Base-by-base conservation (phyloP, 2,888 invertebrate species). In the Dugesia japonica region DNA sequence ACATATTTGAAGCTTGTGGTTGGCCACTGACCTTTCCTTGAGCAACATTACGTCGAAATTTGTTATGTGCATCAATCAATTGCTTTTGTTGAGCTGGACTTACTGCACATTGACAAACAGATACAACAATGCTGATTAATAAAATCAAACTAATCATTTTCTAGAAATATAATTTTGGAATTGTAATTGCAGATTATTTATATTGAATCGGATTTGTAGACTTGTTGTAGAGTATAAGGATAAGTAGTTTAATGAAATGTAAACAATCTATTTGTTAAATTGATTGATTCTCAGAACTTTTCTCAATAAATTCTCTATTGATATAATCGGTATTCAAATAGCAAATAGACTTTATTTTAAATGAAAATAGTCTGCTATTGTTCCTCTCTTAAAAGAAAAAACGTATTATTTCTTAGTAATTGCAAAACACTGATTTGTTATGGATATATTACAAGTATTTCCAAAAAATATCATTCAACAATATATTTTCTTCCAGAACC, bases 61-160 rank as follows among this genome's bases (percentile, higher is more conserved):
- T 33, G n/a, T 74, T 74, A 20, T 74, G 74, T 13, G 74, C 71
- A 71, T 74, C 74, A 72, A 74, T 74, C n/a, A 26, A 15, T 38
- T 74, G 74, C 74, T 74, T 71, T 23, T 74, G 71, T n/a, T 56
- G 56, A 56, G 56, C 56, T 4, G 56, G 56, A n/a, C 9, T 56
- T n/a, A 56, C 56, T 56, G 9, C 56, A 20, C 56, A n/a, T 56
- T 56, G 9, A 7, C 1, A 13, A n/a, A 23, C 56, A 4, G 20
- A 56, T 7, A 56, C 1, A 20, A 23, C 56, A 56, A 23, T n/a
- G 17, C 56, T 20, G 4, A 56, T n/a, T 23, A 56, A 20, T 56
- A 56, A 23, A 13, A 56, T 56, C 17, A n/a, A 56, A 56, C 17
- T n/a, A 23, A 7, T 56, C 56, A 56, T 56, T 56, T 56, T 13